Base-by-base conservation (phyloP, 2,888 invertebrate genomes). In the Pammene fasciana region DNA sequence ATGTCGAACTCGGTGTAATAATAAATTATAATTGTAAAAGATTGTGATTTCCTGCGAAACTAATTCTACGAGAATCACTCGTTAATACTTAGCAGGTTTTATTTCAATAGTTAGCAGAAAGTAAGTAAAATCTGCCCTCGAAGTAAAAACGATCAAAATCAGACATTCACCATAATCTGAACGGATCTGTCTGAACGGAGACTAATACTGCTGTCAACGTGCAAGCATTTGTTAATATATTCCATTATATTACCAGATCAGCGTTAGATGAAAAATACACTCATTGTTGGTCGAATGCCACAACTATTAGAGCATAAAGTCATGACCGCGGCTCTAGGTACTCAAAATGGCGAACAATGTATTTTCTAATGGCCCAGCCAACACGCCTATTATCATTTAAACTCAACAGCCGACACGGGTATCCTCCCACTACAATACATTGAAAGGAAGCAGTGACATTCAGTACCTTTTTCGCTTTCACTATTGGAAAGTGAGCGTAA, bases 401-500 rank as follows among this genome's bases (percentile, higher is more conserved):
- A 84, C 79, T 81, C 82, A 78, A 80, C 76, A 72, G 74, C 74
- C 82, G 78, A 79, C 76, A 72, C 75, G 74, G 75, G 73, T 84
- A 82, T 89, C 89, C 90, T 87, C 89, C 89, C 90, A 90, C 92
- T 86, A 89, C 86, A 87, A 83, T 87, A 82, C 81, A 86, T 85
- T 86, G 88, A 91, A 91, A 90, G 90, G 92, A 92, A 88, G 82
- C 89, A 89, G 84, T 90, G 90, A 90, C 90, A 90, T 90, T 91
- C 86, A 79, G 88, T 87, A 89, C 89, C 84, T 90, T 89, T 65
- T 90, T 90, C 91, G 89, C 92, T 92, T 92, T 92, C 92, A 92
- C 92, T 88, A 90, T 92, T 92, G 91, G 92, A 92, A 92, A 92
- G 92, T 92, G 88, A 91, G 88, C 88, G 92, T 91, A 91, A 92